Evolutionary conservation across 2,888 invertebrate species (phyloP).

Genomic region (Polyommatus icarus): DNA sequence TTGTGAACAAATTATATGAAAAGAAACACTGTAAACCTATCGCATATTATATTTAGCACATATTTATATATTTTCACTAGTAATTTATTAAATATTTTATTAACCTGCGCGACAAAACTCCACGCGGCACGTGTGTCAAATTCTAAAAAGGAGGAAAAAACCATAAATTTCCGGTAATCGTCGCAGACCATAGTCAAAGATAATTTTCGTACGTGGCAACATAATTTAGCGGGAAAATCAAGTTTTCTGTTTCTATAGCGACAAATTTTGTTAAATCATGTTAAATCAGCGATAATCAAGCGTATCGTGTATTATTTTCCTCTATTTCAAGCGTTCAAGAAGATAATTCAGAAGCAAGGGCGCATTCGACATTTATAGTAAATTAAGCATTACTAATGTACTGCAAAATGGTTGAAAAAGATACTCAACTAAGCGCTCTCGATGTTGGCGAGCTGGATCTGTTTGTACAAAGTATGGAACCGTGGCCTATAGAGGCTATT

Average conservation of each 20-base stretch:
- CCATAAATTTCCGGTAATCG: constrained; percentile 65
- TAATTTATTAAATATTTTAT: constrained; percentile 56
- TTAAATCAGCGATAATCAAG: no score
- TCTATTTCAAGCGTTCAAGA: no score
- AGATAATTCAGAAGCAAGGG: no score
- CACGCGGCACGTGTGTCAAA: constrained; percentile 81
- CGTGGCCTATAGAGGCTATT: constrained; percentile 83
- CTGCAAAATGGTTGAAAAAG: constrained; percentile 73
- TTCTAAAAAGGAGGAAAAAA: constrained; percentile 74
- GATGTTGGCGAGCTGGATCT: constrained; percentile 86
- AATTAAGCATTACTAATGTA: neutral
- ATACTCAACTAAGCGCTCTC: constrained; percentile 76
- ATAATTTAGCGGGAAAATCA: constrained; percentile 33
- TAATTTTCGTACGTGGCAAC: constrained; percentile 53
- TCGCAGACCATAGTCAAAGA: constrained; percentile 53
- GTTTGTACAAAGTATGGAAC: constrained; percentile 86
- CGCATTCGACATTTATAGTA: no score
- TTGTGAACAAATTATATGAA: constrained; percentile 37
- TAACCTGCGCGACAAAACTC: constrained; percentile 78
- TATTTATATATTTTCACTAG: constrained; percentile 39
- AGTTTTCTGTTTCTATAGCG: constrained; percentile 16
- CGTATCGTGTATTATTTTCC: no score
- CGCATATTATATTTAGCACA: neutral
- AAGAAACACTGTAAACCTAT: constrained; percentile 50
- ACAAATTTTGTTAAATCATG: neutral